Conservation (phyloP, 2,888 invertebrate species). For the Ephialtes manifestator region DNA sequence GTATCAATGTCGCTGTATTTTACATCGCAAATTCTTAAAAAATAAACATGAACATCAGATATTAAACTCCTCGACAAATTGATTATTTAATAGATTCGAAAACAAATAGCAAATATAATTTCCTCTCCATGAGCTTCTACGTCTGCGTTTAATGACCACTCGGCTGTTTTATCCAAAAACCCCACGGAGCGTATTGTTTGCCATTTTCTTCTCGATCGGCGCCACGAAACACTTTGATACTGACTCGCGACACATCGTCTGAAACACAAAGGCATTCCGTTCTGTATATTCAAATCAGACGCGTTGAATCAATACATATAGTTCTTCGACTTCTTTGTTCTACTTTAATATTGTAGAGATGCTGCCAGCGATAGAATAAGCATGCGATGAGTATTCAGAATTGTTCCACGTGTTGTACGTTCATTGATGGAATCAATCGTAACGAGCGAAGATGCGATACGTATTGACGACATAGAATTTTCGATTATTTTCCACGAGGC, state of each 20-base stretch:
- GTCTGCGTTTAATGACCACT: constrained; percentile 36
- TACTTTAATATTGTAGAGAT: background rate
- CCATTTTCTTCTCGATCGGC: constrained; percentile 79
- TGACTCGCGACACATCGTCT: constrained; percentile 79
- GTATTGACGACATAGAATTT: background rate
- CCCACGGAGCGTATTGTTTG: constrained; percentile 81
- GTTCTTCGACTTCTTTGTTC: background rate
- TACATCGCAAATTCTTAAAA: too few relatives aligned
- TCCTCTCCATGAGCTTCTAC: background rate
- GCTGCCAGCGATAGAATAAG: background rate
- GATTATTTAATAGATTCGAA: background rate
- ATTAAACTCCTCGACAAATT: background rate
- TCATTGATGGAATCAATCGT: background rate
- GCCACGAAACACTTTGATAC: constrained; percentile 83
- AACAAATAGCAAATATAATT: background rate
- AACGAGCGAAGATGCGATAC: background rate
- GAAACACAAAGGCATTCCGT: constrained; percentile 43
- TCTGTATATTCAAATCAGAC: background rate
- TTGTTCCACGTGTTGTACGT: background rate
- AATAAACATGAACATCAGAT: background rate
- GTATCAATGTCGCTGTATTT: background rate
- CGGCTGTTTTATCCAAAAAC: constrained; percentile 84
- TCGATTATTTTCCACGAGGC: background rate
- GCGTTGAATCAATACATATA: background rate
- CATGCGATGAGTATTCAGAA: background rate